A percentile compares a stretch with the other conserved stretches of the same genome.
These are phyloP conservation scores for Haliclystus octoradiatus DNA, from an alignment of 30 jellyfish, hydroid and myxozoan species.

Conservation along the genomic window DNA sequence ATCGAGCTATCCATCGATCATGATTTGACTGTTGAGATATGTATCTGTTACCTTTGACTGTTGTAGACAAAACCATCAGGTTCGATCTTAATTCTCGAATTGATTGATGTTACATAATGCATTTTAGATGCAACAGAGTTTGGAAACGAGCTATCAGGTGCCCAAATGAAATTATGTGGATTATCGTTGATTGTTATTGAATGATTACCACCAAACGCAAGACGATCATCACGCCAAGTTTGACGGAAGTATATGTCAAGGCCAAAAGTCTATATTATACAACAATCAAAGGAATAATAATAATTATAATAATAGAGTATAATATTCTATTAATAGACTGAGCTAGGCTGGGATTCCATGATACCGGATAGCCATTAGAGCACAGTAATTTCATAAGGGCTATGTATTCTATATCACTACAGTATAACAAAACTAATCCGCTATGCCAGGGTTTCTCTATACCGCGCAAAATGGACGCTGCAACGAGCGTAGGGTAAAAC, in stretches of 20 bases:
- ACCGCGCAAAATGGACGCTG: too few relatives aligned
- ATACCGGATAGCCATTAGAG: too few relatives aligned
- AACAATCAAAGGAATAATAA: not conserved
- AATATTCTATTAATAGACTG: too few relatives aligned
- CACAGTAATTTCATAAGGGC: too few relatives aligned
- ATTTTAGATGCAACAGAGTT: conserved; percentile 35
- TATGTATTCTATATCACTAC: too few relatives aligned
- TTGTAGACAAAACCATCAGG: conserved; percentile 32
- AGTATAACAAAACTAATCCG: too few relatives aligned
- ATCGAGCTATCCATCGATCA: too few relatives aligned
- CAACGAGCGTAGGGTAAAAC: too few relatives aligned
- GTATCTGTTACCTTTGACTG: not conserved
- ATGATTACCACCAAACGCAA: not conserved
- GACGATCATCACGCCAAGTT: not conserved
- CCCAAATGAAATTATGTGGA: conserved; percentile 36
- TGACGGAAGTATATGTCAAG: not conserved
- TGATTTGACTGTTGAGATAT: too few relatives aligned
- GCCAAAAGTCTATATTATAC: not conserved
- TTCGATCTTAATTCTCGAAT: conserved; percentile 14
- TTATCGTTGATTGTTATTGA: conserved; percentile 5
- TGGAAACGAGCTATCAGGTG: conserved; percentile 35
- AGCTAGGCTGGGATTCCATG: too few relatives aligned
- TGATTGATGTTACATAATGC: conserved; percentile 23
- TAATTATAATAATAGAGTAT: too few relatives aligned
- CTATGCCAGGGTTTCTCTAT: too few relatives aligned